Conservation (phyloP, 2,888 invertebrate genomes). For the Aphidius colemani region DNA sequence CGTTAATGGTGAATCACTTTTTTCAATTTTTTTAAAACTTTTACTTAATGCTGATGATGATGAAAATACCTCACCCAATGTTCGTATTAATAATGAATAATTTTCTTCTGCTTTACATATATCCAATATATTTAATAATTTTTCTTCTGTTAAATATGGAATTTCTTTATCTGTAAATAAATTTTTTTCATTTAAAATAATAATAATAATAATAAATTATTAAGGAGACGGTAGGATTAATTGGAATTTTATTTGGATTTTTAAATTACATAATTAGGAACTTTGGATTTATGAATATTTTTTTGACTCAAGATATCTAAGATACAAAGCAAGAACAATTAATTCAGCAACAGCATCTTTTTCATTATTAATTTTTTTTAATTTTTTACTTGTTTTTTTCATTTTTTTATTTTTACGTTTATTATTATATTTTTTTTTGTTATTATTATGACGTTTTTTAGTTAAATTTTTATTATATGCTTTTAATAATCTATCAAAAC, state of each 20-base stretch:
- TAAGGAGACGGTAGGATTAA: no score
- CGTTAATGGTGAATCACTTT: conserved; percentile 61
- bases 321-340: conserved; percentile 46
- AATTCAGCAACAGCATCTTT: conserved; percentile 40
- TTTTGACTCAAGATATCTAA: conserved; percentile 44
- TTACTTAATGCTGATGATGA: conserved; percentile 71
- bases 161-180: conserved; percentile 59
- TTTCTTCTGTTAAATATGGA: conserved; percentile 74
- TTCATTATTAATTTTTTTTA: conserved; percentile 2
- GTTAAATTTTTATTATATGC: conserved; percentile 15
- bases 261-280: neutral
- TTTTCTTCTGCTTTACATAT: conserved; percentile 72
- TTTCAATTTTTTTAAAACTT: conserved; percentile 69
- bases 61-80: conserved; percentile 78
- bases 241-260: conserved; percentile 31
- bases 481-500: conserved; percentile 21
- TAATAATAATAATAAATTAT: no score
- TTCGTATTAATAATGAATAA: conserved; percentile 75
- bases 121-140: conserved; percentile 75
- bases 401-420: conserved; percentile 9
- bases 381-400: conserved; percentile 21
- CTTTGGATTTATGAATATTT: conserved; percentile 33
- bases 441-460: conserved; percentile 4
- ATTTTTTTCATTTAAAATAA: no score
- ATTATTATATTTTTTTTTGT: neutral